A percentile compares a stretch with the other conserved stretches of the same genome.
Conservation (phyloP, 1,140 invertebrate species). For the Ostrea denselamellosa region DNA sequence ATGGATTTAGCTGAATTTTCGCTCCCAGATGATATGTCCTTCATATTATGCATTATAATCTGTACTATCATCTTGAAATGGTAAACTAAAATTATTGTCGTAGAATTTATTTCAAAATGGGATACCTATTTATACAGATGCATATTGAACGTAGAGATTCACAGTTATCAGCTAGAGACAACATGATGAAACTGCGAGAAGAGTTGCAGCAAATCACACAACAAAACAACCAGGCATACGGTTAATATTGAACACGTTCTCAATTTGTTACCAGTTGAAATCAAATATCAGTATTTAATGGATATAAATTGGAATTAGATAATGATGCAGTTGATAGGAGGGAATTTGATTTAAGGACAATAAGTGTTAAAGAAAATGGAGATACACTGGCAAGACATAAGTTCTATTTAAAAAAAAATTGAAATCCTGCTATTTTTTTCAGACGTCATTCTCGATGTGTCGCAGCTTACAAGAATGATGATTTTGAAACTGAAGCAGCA, state of each 20-base stretch:
- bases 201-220: conserved; percentile 2
- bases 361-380: too few relatives aligned
- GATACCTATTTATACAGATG: background rate
- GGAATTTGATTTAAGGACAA: too few relatives aligned
- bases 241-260: background rate
- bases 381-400: too few relatives aligned
- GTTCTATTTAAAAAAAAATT: background rate
- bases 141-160: background rate
- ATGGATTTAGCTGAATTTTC: too few relatives aligned
- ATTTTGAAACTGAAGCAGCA: background rate
- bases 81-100: too few relatives aligned
- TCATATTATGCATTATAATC: too few relatives aligned
- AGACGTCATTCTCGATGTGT: conserved; percentile 17
- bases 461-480: background rate
- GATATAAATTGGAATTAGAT: too few relatives aligned
- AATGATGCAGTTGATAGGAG: too few relatives aligned
- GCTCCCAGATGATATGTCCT: too few relatives aligned
- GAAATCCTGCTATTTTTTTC: background rate
- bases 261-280: too few relatives aligned
- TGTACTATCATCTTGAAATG: too few relatives aligned
- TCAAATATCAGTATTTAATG: too few relatives aligned
- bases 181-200: conserved; percentile 1
- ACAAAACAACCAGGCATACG: conserved; percentile 11
- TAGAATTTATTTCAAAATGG: background rate
- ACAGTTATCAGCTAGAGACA: background rate